Base-by-base conservation (phyloP, 2,888 invertebrate species). In the Drosophila nigricruria region DNA sequence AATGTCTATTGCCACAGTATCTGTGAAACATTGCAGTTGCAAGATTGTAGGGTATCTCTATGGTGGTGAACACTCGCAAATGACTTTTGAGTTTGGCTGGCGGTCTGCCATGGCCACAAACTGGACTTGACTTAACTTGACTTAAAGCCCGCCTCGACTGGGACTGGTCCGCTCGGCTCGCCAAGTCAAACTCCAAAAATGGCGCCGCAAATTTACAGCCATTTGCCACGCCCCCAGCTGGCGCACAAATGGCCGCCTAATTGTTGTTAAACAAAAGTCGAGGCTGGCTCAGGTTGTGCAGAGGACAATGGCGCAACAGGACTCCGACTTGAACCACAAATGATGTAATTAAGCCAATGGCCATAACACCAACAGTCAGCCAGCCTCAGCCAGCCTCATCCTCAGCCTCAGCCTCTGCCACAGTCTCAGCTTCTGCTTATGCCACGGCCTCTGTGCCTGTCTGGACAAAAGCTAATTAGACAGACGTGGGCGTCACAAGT, bases 181-280 rank as follows among this genome's bases (percentile, higher is more conserved):
- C 47, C 53, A 69, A 71, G 69, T 69, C 72, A 71, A 74, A 70
- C 89, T 77, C 84, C 77, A 82, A 79, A 82, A 88, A 78, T 77
- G 81, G 76, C 62, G 71, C 58, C 65, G 83, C 78, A 82, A 88
- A 89, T 88, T 85, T 85, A 82, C 77, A 76, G 88, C 62, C 80
- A 79, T 87, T 87, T 76, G 82, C 89, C 89, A 89, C 82, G 73
- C 85, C 87, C 82, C 83, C 77, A 66, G 43, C 52, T 57, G 74
- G 57, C 65, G 32, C 69, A 67, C 72, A 70, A 82, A 71, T 72
- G 74, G 64, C 72, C 86, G 71, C 67, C 72, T 82, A 88, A 88
- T 89, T 85, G 88, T 85, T 89, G 82, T 82, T 88, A 89, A 85
- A 89, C 82, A 88, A 85, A 85, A 82, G 88, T 74, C 81, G 64